phyloP scores from a whole-genome alignment of 2,797 vertebrate genomes.

The Eleutherodactylus coqui region DNA sequence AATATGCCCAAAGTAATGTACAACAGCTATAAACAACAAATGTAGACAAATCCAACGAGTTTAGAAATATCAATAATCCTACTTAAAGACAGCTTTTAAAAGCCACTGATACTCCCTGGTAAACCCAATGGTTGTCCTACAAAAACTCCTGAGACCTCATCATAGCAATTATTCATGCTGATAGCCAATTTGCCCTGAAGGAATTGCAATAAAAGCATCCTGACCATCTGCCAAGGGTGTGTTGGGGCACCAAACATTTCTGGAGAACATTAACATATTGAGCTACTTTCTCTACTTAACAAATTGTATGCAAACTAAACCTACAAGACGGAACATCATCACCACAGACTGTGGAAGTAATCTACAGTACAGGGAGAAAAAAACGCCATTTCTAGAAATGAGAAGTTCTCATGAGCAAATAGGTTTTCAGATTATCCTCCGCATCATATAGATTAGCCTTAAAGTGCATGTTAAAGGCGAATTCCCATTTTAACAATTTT shows the following conservation, averaged over 20 bases:
- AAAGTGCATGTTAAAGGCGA: no score
- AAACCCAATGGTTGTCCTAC: not conserved
- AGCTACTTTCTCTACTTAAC: not conserved
- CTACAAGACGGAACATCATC: not conserved
- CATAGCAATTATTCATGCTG: constrained; percentile 29
- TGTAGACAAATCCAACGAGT: not conserved
- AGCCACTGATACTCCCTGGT: not conserved
- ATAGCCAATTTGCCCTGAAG: constrained; percentile 19
- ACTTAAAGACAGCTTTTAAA: not conserved
- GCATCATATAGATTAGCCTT: not conserved
- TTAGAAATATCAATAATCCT: not conserved
- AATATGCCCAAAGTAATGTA: not conserved
- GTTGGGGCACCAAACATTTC: constrained; percentile 68
- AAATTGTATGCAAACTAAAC: not conserved
- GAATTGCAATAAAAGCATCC: constrained; percentile 1
- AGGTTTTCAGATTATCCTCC: not conserved
- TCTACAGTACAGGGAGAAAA: not conserved
- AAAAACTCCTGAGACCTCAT: constrained; percentile 15
- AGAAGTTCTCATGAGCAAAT: not conserved
- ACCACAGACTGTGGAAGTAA: not conserved
- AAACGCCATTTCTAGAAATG: not conserved
- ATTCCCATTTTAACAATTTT: no score
- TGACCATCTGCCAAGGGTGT: not conserved
- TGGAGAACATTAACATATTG: not conserved
- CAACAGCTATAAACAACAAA: not conserved